Evolutionary conservation across 1,140 invertebrate genomes (phyloP), one percentile per base, ranked within the genome.

Genomic region (Apis florea): DNA sequence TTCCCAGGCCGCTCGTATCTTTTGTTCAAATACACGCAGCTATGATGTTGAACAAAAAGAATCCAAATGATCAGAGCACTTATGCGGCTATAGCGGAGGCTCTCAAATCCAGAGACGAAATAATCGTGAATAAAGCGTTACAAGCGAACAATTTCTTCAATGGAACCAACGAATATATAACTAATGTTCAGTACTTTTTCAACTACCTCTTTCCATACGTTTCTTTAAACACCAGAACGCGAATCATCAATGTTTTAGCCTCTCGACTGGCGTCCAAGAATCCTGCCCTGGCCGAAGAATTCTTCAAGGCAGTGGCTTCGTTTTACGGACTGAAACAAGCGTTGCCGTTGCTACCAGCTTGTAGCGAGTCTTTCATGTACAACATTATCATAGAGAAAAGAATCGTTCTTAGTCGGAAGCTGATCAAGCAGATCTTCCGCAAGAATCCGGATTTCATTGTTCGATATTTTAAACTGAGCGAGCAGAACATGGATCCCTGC

Each of bases 391-490:
- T 85, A 0, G 6, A 82, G 12, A 70, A 74, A 0, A 83, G 61
- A 64, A 80, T 91, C 19, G 61, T 83, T 3, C 24, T 91, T 0
- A 82, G 84, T 0, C 15, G 47, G 0, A 80, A 80, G 15, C 53
- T 86, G 3, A 12, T 90, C 0, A 49, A 84, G 4, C 83, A 73
- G 19, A 63, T 92, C 2, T 92, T 85, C 63, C 53, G 71, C 0
- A 89, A 54, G 26, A 88, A 89, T 76, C 92, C 92, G 0, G 40
- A 90, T 31, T n/a, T 92, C 1, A 68, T 89, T 0, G 89, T 92
- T 10, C 78, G 84, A 2, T 93, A 91, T 79, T 58, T 92, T 8
- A 91, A 85, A 58, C 49, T 91, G 11, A 78, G 73, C 1, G 77
- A 72, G 5, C 56, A 58, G 0, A 56, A 1, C 21, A 2, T 2